These are phyloP conservation scores for Bactericera cockerelli DNA, from an alignment of 1,140 invertebrate genomes.

Conservation along the genomic window DNA sequence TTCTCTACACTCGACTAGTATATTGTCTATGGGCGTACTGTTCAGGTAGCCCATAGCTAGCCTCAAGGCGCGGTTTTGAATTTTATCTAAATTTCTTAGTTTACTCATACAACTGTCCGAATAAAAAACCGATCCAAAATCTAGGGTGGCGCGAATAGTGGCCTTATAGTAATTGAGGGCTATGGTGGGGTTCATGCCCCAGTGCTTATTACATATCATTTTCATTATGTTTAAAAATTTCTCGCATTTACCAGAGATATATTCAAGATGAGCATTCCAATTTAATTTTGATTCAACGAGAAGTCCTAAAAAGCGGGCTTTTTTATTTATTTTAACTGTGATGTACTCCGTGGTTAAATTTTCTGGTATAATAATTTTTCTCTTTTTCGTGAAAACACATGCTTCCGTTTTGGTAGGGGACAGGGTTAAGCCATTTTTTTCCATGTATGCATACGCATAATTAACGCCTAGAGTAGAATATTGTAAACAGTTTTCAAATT, in stretches of 20 bases:
- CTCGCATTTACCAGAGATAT: neutral
- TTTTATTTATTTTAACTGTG: neutral
- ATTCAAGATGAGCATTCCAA: neutral
- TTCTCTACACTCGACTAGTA: neutral
- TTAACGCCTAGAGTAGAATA: neutral
- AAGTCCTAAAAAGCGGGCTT: neutral
- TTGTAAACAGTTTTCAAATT: neutral
- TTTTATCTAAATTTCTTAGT: neutral
- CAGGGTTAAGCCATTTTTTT: neutral
- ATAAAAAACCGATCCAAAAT: neutral
- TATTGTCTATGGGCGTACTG: neutral
- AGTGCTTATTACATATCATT: neutral
- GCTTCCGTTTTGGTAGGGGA: neutral
- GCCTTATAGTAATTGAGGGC: neutral
- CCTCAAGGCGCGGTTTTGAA: neutral
- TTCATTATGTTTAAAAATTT: neutral
- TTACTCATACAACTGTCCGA: neutral
- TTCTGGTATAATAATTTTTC: neutral
- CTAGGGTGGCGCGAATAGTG: neutral
- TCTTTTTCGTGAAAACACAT: neutral
- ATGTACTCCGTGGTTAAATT: neutral
- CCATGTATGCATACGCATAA: neutral
- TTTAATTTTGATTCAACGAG: neutral
- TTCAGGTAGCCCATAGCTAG: neutral
- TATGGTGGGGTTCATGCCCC: neutral